A percentile compares a stretch with the other conserved stretches of the same genome.
Conservation (phyloP, 2,888 invertebrate genomes). For the Pseudanteris insignis region DNA sequence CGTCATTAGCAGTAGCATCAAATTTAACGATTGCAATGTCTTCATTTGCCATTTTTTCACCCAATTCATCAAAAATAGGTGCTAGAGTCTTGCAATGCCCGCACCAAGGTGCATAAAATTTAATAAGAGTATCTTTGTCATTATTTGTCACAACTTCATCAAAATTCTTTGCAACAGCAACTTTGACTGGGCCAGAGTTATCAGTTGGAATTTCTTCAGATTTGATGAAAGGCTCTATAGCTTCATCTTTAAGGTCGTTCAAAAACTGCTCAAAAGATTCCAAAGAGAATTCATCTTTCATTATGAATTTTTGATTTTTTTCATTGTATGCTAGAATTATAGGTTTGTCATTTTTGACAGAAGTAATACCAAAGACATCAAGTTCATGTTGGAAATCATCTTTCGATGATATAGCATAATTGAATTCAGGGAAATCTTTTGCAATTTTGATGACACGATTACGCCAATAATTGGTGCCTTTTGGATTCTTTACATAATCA, state of each 20-base stretch:
- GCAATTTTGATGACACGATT: no score
- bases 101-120: slow-evolving; percentile 99
- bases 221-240: slow-evolving; percentile 91
- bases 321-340: slow-evolving; percentile 84
- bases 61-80: slow-evolving; percentile 94
- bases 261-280: slow-evolving; percentile 87
- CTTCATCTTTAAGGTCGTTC: slow-evolving; percentile 81
- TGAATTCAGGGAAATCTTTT: no score
- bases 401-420: slow-evolving; percentile 91
- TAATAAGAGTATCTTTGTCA: slow-evolving; percentile 91
- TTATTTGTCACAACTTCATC: slow-evolving; percentile 91
- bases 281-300: slow-evolving; percentile 90
- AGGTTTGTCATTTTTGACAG: slow-evolving; percentile 88
- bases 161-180: slow-evolving; percentile 97
- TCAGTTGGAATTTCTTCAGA: slow-evolving; percentile 91
- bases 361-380: slow-evolving; percentile 92
- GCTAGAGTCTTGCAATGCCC: slow-evolving; percentile 97
- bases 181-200: slow-evolving; percentile 83
- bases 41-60: slow-evolving; percentile 85
- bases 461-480: no score
- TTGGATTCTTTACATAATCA: no score
- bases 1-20: slow-evolving; percentile 99
- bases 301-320: slow-evolving; percentile 87
- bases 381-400: slow-evolving; percentile 95
- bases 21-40: slow-evolving; percentile 94